phyloP scores from a whole-genome alignment of 2,113 vertebrate genomes.

The Peromyscus maniculatus region DNA sequence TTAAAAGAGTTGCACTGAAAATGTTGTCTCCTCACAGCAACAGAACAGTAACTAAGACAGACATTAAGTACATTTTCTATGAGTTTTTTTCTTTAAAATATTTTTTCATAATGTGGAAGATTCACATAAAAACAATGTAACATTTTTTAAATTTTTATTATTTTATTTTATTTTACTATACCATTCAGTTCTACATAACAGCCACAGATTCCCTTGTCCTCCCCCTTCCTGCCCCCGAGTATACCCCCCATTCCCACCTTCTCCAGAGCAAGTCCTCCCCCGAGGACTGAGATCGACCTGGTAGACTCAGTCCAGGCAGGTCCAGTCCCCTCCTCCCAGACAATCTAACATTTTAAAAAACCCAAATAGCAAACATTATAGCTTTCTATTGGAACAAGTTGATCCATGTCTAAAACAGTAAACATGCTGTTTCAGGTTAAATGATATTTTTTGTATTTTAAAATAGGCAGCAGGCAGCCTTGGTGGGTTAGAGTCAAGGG shows the following conservation, averaged over 20 bases:
- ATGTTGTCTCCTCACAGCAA: not conserved
- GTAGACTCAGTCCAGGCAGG: no score
- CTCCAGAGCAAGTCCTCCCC: no score
- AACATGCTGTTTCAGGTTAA: not conserved
- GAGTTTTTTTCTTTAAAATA: slow-evolving; percentile 11
- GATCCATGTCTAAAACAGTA: not conserved
- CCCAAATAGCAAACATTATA: not conserved
- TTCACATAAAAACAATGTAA: not conserved
- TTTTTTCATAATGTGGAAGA: not conserved
- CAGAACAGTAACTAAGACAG: not conserved
- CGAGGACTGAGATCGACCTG: no score
- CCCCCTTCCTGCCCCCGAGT: no score
- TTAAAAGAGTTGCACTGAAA: not conserved
- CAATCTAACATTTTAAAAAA: not conserved
- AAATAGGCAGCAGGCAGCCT: no score
- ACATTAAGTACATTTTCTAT: slow-evolving; percentile 39
- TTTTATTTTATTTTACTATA: no score
- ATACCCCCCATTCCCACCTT: no score
- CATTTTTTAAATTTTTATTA: no score
- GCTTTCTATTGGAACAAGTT: not conserved
- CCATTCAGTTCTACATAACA: no score
- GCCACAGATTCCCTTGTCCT: no score
- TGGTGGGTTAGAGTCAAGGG: no score
- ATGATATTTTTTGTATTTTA: not conserved
- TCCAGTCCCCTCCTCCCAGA: not conserved